Evolutionary conservation across 1,140 invertebrate genomes (phyloP).

Genomic region (Cotesia vestalis): DNA sequence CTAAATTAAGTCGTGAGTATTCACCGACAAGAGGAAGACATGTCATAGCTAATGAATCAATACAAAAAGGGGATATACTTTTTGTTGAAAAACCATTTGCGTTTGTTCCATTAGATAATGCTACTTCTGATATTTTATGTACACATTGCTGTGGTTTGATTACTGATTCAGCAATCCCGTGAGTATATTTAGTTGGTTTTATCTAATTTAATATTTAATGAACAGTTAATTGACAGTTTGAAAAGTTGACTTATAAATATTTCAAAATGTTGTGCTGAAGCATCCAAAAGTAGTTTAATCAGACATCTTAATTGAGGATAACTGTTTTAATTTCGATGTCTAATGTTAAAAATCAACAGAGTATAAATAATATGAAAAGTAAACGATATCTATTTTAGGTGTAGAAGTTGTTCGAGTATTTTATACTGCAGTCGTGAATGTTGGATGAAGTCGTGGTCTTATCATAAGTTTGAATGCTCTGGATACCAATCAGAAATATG

Average conservation of each 20-base stretch:
- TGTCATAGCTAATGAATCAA: constrained; percentile 66
- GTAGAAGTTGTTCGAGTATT: constrained; percentile 71
- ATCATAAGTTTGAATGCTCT: constrained; percentile 81
- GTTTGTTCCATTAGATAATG: constrained; percentile 68
- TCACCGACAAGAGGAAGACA: constrained; percentile 64
- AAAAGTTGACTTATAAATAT: constrained; percentile 12
- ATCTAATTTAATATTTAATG: neutral
- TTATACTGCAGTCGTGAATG: constrained; percentile 76
- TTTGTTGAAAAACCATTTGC: constrained; percentile 78
- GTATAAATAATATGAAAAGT: constrained; percentile 8
- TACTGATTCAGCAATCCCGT: constrained; percentile 63
- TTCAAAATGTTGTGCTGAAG: no score
- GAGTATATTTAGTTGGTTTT: constrained; percentile 47
- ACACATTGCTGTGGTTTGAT: constrained; percentile 68
- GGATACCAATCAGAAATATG: constrained; percentile 71
- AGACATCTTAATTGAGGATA: no score
- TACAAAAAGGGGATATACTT: constrained; percentile 72
- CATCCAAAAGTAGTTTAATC: no score
- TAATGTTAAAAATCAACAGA: no score
- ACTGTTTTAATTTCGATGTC: no score
- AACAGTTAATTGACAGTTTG: neutral
- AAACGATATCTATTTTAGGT: constrained; percentile 61
- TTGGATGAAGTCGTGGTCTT: constrained; percentile 68
- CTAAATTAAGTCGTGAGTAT: constrained; percentile 50
- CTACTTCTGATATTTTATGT: constrained; percentile 59